Conservation (phyloP, 1,140 invertebrate species). For the Halyomorpha halys region DNA sequence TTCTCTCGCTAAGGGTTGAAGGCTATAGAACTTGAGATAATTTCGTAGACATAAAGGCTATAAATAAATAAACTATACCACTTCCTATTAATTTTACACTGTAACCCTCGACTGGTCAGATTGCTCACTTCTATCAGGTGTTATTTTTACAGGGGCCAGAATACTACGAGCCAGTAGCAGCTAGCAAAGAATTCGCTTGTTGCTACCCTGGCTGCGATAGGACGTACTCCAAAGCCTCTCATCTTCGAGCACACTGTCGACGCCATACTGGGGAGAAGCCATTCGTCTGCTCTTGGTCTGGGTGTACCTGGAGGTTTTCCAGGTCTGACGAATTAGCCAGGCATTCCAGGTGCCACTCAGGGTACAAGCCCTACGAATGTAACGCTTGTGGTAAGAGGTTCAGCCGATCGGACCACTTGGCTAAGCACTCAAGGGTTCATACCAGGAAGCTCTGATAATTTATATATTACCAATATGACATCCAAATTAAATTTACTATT, state of each 20-base stretch:
- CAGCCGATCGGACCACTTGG: not conserved
- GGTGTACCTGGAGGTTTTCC: constrained; percentile 81
- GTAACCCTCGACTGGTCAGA: too few species aligned
- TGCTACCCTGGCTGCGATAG: constrained; percentile 40
- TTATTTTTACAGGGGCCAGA: too few species aligned
- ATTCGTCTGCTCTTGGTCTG: constrained; percentile 78
- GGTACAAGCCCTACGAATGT: not conserved
- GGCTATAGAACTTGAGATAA: too few species aligned
- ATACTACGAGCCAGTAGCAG: too few species aligned
- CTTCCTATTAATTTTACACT: too few species aligned
- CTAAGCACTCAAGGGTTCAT: not conserved
- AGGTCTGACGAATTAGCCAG: constrained; percentile 21
- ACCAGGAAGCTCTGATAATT: not conserved
- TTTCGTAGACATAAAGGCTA: too few species aligned
- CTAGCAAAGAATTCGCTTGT: constrained; percentile 41
- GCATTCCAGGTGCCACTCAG: constrained; percentile 9
- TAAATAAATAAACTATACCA: too few species aligned
- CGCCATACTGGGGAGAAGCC: constrained; percentile 93
- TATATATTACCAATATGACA: not conserved
- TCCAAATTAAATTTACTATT: not conserved
- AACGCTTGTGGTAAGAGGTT: constrained; percentile 3
- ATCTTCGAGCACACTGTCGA: constrained; percentile 85
- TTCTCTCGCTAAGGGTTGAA: too few species aligned
- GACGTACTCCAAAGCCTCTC: constrained; percentile 85
- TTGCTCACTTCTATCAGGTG: too few species aligned